A percentile compares a stretch with the other conserved stretches of the same genome.
Evolutionary conservation across 2,797 vertebrate genomes (phyloP).

Genomic region (Lithobates sylvaticus): DNA sequence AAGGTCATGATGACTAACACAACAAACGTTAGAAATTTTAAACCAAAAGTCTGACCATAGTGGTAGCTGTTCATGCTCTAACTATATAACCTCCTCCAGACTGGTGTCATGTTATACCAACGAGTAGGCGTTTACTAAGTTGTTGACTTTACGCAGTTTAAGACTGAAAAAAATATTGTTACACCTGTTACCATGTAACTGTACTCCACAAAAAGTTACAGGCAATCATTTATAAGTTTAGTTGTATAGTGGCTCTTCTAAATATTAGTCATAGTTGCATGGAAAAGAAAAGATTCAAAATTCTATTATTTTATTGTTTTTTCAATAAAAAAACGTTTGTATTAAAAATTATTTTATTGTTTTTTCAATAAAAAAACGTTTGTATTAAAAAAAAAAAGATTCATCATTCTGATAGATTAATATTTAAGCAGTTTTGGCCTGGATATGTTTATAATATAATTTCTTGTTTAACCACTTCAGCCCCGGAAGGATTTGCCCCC

Average conservation of each 20-base stretch:
- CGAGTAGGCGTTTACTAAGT: background rate
- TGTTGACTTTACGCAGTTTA: background rate
- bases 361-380: no score
- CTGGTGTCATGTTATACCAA: background rate
- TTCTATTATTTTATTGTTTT: no score
- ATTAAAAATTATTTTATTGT: no score
- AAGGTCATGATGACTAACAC: slow-evolving; percentile 2
- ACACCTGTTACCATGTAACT: background rate
- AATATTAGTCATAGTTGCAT: background rate
- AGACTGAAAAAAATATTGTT: background rate
- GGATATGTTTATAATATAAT: no score
- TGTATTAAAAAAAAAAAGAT: background rate
- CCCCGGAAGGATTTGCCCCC: no score
- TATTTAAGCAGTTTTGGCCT: background rate
- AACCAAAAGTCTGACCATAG: slow-evolving; percentile 3
- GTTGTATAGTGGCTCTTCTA: background rate
- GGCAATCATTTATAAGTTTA: background rate
- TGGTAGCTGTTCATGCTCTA: background rate
- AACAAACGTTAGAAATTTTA: background rate
- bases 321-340: no score
- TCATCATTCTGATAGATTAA: background rate
- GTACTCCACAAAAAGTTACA: background rate
- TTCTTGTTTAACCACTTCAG: no score
- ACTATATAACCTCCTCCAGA: slow-evolving; percentile 8
- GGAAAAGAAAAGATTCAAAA: background rate